Evolutionary conservation across 53 echinoderm and acorn worm species (phyloP).

Genomic region (Crossaster papposus): DNA sequence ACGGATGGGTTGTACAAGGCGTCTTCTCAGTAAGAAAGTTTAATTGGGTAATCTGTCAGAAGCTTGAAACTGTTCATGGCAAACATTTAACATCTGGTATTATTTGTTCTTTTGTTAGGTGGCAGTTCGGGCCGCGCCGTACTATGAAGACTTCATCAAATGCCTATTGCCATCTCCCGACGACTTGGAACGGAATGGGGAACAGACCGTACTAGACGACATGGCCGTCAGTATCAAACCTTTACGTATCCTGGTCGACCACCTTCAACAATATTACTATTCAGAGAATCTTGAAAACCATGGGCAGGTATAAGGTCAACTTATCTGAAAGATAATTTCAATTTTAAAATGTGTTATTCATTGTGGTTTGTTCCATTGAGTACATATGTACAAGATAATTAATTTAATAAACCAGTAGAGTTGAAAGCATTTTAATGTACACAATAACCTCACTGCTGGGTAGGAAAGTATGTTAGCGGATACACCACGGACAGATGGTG

Average conservation of each 20-base stretch:
- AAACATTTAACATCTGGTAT: neutral
- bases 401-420: too few species aligned
- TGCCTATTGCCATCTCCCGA: constrained; percentile 73
- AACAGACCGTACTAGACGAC: constrained; percentile 66
- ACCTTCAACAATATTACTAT: constrained; percentile 73
- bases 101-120: constrained; percentile 60
- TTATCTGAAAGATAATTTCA: neutral
- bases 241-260: constrained; percentile 64
- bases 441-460: too few species aligned
- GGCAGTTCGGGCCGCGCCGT: constrained; percentile 85
- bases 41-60: too few species aligned
- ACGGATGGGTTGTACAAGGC: constrained; percentile 96
- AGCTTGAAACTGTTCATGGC: neutral
- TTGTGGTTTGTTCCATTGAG: neutral
- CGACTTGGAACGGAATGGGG: constrained; percentile 69
- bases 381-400: too few species aligned
- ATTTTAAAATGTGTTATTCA: neutral
- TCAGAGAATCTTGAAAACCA: constrained; percentile 68
- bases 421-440: too few species aligned
- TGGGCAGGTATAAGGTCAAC: constrained; percentile 49
- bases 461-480: too few species aligned
- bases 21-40: constrained; percentile 77
- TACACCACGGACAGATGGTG: too few species aligned
- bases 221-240: constrained; percentile 52
- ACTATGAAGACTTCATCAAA: constrained; percentile 79